Conservation (phyloP, 2,113 vertebrate genomes). For the Empidonax alnorum region DNA sequence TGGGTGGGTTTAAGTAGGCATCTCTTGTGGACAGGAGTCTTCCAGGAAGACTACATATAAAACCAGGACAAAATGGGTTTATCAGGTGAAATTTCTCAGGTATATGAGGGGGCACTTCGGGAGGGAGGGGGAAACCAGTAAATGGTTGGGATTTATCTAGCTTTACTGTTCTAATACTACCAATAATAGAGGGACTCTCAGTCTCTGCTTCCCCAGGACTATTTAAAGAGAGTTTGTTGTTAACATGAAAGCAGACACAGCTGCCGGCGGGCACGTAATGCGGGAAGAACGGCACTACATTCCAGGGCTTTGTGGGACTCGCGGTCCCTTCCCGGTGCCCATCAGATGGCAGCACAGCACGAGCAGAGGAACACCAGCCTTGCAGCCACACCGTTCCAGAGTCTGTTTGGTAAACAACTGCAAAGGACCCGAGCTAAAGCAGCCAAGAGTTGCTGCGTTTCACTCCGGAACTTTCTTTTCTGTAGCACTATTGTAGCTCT, state of each 20-base stretch:
- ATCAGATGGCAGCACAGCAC: slow-evolving; percentile 53
- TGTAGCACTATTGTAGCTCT: background rate
- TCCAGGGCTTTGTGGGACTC: background rate
- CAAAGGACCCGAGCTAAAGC: background rate
- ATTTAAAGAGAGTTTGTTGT: background rate
- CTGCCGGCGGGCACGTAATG: background rate
- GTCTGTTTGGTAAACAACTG: fast-evolving
- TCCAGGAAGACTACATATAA: background rate
- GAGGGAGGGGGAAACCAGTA: background rate
- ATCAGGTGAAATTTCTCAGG: background rate
- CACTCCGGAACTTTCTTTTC: fast-evolving
- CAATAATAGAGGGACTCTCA: background rate
- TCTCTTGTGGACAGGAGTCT: background rate
- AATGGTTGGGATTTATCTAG: background rate
- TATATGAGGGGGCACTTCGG: background rate
- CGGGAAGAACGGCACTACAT: background rate
- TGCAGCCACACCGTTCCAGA: fast-evolving
- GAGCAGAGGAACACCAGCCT: background rate
- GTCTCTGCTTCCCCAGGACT: background rate
- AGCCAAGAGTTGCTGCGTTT: background rate
- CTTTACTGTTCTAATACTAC: background rate
- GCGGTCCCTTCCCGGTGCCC: background rate
- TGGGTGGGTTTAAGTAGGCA: background rate
- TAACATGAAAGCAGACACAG: background rate
- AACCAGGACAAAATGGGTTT: background rate